These are phyloP conservation scores for Solea senegalensis DNA, from an alignment of 2,113 vertebrate genomes.

Conservation along the genomic window DNA sequence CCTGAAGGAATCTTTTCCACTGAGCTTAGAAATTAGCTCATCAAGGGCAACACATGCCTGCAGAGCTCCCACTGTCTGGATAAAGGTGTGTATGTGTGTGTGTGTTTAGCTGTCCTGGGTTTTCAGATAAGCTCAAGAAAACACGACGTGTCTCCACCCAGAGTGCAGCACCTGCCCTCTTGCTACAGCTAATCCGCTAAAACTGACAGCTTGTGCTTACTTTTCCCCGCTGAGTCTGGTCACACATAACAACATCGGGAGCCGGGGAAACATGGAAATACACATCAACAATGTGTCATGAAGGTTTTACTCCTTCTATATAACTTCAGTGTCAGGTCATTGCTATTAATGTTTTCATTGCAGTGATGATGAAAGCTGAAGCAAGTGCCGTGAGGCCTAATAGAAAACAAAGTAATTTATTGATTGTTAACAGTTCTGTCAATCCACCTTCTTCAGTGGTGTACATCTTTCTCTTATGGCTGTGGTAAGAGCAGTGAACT, in stretches of 20 bases:
- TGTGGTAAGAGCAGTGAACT: conserved; percentile 6
- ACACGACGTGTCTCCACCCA: conserved; percentile 34
- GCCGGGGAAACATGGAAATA: conserved; percentile 19
- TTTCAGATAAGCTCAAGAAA: conserved; percentile 64
- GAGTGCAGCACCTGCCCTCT: conserved; percentile 48
- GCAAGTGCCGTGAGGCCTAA: background rate
- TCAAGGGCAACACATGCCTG: conserved; percentile 55
- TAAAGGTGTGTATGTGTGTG: conserved; percentile 25
- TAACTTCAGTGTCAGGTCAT: conserved; percentile 3
- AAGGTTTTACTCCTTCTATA: conserved; percentile 10
- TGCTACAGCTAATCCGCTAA: conserved; percentile 52
- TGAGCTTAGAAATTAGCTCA: conserved; percentile 57
- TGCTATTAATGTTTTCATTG: conserved; percentile 1
- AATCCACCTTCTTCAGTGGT: conserved; percentile 29
- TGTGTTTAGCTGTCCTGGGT: conserved; percentile 35
- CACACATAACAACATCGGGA: conserved; percentile 31
- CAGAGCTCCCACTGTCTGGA: conserved; percentile 47
- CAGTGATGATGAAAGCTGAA: conserved; percentile 6
- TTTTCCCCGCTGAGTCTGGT: conserved; percentile 30
- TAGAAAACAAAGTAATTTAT: conserved; percentile 41
- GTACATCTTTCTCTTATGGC: conserved; percentile 15
- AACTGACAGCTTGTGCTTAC: conserved; percentile 48
- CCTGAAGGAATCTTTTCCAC: conserved; percentile 47
- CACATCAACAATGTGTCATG: background rate
- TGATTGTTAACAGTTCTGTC: conserved; percentile 53